Conservation (phyloP, 2,797 vertebrate species). For the Luscinia megarhynchos region DNA sequence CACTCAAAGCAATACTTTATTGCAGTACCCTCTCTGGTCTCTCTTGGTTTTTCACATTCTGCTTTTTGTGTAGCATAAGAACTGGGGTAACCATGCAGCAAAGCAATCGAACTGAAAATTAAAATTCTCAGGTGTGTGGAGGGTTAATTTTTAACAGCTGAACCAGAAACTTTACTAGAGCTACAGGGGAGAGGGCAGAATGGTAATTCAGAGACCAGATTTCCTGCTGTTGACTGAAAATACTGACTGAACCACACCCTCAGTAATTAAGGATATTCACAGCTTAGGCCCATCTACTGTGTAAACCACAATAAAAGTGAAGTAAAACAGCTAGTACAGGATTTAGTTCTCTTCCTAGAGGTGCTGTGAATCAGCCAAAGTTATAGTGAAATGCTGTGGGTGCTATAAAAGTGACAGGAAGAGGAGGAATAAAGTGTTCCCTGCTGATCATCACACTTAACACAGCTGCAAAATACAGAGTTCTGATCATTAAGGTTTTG, state of each 20-base stretch:
- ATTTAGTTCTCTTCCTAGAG: neutral
- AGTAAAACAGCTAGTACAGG: neutral
- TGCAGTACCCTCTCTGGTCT: neutral
- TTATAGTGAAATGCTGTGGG: neutral
- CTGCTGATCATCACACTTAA: neutral
- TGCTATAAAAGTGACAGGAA: neutral
- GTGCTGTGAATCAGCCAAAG: neutral
- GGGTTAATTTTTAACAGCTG: constrained; percentile 27
- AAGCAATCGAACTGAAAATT: neutral
- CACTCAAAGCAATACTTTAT: neutral
- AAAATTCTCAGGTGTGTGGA: neutral
- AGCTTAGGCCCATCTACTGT: neutral
- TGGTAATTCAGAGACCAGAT: constrained; percentile 41
- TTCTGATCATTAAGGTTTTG: neutral
- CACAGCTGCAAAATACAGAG: neutral
- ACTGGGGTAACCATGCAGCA: neutral
- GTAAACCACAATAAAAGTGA: neutral
- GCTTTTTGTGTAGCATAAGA: neutral
- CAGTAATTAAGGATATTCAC: neutral
- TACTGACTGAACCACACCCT: constrained; percentile 14
- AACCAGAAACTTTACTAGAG: neutral
- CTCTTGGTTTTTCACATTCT: neutral
- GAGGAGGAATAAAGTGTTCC: neutral
- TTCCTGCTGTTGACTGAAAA: constrained; percentile 46
- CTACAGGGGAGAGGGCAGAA: neutral